Percentiles rank a stretch among this genome's conserved stretches.
These are phyloP conservation scores for Andrena minutula DNA, from an alignment of 2,888 invertebrate genomes.

Conservation along the genomic window DNA sequence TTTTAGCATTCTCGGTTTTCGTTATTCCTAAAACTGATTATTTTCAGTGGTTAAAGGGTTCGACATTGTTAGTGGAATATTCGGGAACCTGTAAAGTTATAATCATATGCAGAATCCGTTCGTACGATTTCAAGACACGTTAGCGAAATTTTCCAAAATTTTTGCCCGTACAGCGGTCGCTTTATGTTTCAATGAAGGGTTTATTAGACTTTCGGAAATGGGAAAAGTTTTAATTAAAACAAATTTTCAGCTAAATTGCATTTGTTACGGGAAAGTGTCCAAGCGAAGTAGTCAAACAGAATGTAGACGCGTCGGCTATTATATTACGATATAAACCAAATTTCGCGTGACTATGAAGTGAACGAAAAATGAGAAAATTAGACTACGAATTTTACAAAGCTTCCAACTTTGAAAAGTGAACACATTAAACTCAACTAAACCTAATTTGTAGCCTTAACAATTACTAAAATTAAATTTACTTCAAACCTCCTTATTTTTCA, in stretches of 20 bases:
- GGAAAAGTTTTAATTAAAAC: conserved; percentile 11
- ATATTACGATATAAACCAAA: neutral
- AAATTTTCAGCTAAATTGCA: neutral
- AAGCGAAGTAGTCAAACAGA: neutral
- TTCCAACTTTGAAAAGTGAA: too few species aligned
- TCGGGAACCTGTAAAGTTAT: neutral
- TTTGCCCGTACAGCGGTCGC: neutral
- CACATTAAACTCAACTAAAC: too few species aligned
- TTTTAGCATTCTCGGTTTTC: too few species aligned
- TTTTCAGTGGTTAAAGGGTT: too few species aligned
- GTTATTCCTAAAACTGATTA: too few species aligned
- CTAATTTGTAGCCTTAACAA: too few species aligned
- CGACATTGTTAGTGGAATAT: neutral
- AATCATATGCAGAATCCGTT: neutral
- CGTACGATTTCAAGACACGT: neutral
- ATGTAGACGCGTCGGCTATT: neutral
- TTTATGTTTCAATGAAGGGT: conserved; percentile 1
- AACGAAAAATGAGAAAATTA: neutral
- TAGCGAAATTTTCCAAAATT: neutral
- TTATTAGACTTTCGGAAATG: neutral
- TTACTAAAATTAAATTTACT: too few species aligned
- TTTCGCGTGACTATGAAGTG: neutral
- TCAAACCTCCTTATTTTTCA: too few species aligned
- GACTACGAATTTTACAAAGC: neutral
- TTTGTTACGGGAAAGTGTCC: conserved; percentile 1